Percentiles rank a stretch among this genome's conserved stretches.
These are phyloP conservation scores for Chrysochloris asiatica DNA, from an alignment of 2,113 vertebrate genomes.

Conservation along the genomic window DNA sequence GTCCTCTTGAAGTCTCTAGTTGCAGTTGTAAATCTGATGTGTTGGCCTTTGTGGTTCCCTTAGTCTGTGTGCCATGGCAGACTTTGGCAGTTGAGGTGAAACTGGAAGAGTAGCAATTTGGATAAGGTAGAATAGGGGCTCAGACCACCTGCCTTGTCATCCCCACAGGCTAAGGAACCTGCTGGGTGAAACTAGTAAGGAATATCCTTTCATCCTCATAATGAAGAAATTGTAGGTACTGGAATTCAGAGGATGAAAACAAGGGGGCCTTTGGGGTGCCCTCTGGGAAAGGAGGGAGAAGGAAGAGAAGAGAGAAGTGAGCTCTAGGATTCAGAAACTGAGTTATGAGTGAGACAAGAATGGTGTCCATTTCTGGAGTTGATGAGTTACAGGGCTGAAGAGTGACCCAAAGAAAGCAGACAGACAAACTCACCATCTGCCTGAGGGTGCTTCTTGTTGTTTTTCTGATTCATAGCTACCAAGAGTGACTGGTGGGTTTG, in stretches of 20 bases:
- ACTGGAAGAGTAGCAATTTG: not conserved
- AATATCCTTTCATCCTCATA: not conserved
- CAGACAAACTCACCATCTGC: not conserved
- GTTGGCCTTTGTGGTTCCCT: not conserved
- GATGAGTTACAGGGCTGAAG: not conserved
- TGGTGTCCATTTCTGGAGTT: not conserved
- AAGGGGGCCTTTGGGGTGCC: not conserved
- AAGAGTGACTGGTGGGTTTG: too few species aligned
- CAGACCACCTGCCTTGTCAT: not conserved
- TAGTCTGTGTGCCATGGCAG: not conserved
- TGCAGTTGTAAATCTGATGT: constrained; percentile 14
- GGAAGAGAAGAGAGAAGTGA: not conserved
- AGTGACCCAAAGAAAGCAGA: not conserved
- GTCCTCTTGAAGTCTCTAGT: not conserved
- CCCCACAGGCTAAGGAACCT: not conserved
- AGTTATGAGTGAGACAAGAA: not conserved
- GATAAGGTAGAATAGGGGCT: not conserved
- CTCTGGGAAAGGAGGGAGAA: constrained; percentile 5
- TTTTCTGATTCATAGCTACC: too few species aligned
- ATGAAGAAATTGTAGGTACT: constrained; percentile 45
- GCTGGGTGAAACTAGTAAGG: not conserved
- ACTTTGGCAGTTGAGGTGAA: constrained; percentile 9
- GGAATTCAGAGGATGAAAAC: constrained; percentile 40
- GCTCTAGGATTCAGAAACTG: not conserved
- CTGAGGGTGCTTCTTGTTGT: not conserved